These are phyloP conservation scores for Mungos mungo DNA, from an alignment of 2,113 vertebrate genomes.

Conservation along the genomic window DNA sequence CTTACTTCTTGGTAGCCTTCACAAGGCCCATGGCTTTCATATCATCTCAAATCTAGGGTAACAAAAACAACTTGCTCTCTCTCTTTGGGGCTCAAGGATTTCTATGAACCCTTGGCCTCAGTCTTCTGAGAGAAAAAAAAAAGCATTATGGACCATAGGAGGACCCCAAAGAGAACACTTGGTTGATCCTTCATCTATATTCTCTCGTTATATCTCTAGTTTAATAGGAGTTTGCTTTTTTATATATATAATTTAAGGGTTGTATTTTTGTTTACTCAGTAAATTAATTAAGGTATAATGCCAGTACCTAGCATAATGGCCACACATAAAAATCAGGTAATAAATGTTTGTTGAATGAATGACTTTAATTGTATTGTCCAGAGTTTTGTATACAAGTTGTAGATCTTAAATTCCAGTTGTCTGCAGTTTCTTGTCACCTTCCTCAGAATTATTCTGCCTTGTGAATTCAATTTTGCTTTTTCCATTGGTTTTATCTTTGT, in stretches of 20 bases:
- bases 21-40: neutral
- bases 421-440: neutral
- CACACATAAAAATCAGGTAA: constrained; percentile 1
- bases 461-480: neutral
- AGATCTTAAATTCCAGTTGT: neutral
- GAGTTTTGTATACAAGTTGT: neutral
- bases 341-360: neutral
- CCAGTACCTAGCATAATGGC: neutral
- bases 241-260: neutral
- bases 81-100: neutral
- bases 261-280: neutral
- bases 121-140: neutral
- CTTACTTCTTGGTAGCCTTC: neutral
- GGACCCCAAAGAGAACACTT: neutral
- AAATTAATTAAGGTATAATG: neutral
- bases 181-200: neutral
- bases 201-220: neutral
- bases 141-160: neutral
- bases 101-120: neutral
- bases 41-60: neutral
- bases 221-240: neutral
- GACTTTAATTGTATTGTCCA: neutral
- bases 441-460: neutral
- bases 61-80: neutral
- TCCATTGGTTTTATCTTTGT: neutral